A percentile compares a stretch with the other conserved stretches of the same genome.
These are phyloP conservation scores for Phrynocephalus forsythii DNA, from an alignment of 2,797 vertebrate species.

Conservation along the genomic window DNA sequence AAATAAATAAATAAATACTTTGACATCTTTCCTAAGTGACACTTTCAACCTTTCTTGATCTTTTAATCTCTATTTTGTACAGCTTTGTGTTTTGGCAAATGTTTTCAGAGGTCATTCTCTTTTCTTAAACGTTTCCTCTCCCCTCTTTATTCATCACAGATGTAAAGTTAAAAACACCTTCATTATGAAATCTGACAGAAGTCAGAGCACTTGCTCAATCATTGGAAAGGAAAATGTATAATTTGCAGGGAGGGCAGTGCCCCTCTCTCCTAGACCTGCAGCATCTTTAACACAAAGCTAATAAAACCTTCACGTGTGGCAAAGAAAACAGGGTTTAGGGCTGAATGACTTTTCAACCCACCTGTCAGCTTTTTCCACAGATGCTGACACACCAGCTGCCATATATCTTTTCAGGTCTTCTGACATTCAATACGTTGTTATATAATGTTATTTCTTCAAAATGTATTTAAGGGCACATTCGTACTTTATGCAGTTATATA, in stretches of 20 bases:
- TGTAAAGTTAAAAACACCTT: slow-evolving; percentile 50
- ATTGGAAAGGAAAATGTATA: slow-evolving; percentile 22
- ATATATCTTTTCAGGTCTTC: not conserved
- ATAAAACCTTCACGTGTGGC: slow-evolving; percentile 59
- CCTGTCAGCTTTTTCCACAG: slow-evolving; percentile 43
- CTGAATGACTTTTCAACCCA: slow-evolving; percentile 32
- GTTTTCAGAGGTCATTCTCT: slow-evolving; percentile 25
- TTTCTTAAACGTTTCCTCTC: slow-evolving; percentile 22
- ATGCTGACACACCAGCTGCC: not conserved
- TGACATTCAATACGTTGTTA: not conserved
- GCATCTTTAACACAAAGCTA: slow-evolving; percentile 45
- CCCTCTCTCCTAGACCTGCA: slow-evolving; percentile 35
- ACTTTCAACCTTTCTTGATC: slow-evolving; percentile 12
- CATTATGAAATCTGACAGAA: slow-evolving; percentile 58
- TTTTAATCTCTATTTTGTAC: slow-evolving; percentile 46
- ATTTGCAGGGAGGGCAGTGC: slow-evolving; percentile 36
- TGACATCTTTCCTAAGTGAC: slow-evolving; percentile 28
- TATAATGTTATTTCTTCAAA: slow-evolving; percentile 31
- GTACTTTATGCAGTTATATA: slow-evolving; percentile 9
- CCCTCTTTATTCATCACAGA: not conserved
- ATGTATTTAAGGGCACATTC: slow-evolving; percentile 44
- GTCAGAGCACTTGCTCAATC: slow-evolving; percentile 54
- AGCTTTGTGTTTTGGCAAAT: not conserved
- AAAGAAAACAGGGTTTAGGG: slow-evolving; percentile 59
- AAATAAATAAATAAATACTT: slow-evolving; percentile 43